Conservation (phyloP, 2,113 vertebrate genomes). For the Euleptes europaea region DNA sequence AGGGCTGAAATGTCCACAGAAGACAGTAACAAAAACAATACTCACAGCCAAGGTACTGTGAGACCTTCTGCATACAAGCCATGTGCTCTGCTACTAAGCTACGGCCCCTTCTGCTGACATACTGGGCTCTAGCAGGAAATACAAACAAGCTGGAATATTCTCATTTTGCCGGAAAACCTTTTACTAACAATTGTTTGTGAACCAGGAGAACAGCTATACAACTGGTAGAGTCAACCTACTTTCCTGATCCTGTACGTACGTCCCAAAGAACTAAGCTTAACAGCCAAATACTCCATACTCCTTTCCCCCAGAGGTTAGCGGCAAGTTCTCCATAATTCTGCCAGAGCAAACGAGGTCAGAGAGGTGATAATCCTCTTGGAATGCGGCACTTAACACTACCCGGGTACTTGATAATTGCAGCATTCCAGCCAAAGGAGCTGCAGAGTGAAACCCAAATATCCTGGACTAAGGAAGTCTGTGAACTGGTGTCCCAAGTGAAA, state of each 20-base stretch:
- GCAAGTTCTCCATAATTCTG: not conserved
- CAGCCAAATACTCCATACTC: not conserved
- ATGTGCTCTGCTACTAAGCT: not conserved
- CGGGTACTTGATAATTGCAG: not conserved
- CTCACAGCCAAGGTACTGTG: not conserved
- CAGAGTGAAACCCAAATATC: not conserved
- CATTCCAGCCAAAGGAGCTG: conserved; percentile 10
- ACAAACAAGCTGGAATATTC: not conserved
- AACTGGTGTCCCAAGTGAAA: conserved; percentile 2
- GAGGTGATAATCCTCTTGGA: not conserved
- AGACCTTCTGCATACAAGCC: not conserved
- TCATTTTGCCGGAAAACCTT: not conserved
- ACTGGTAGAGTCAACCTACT: not conserved
- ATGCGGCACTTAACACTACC: not conserved
- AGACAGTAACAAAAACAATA: not conserved
- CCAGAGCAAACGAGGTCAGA: conserved; percentile 4
- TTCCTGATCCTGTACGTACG: not conserved
- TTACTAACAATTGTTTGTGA: not conserved
- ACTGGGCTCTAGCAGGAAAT: not conserved
- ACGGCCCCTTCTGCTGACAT: not conserved
- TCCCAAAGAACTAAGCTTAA: not conserved
- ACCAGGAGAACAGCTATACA: not conserved
- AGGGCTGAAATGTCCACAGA: not conserved
- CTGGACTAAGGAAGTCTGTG: not conserved
- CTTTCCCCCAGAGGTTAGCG: not conserved